Base-by-base conservation (phyloP, 2,888 invertebrate species). In the Microplitis deprimator region DNA sequence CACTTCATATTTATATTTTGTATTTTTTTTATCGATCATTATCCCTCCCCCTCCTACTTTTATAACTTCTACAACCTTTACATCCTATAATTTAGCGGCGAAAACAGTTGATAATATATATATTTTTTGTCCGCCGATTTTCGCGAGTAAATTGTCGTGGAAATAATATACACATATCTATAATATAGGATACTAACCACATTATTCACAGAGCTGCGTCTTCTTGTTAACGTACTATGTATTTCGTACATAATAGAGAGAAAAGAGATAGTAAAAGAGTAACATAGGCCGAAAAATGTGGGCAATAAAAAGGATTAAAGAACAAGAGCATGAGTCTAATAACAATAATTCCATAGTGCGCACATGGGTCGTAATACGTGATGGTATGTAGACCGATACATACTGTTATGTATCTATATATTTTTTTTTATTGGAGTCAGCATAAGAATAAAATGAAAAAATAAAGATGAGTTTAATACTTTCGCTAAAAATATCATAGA, bases 301-400 rank as follows among this genome's bases (percentile, higher is more conserved):
- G 68, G 16, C 16, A 16, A 1, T 17, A 16, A 68, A 16, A 68
- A 68, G 39, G 20, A 65, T 29, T 29, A 17, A 38, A 61, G 20
- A 62, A 40, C 50, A 39, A 75, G 75, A 77, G 72, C 77, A 76
- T 70, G 68, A 29, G 73, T 71, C 71, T 77, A 80, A 81, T 81
- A 79, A 81, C 77, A 79, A 81, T 80, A 79, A 80, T 80, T 81
- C 62, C 76, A 77, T 70, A 78, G 75, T 69, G 76, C 73, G 76
- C 68, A 73, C 76, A 77, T 70, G 77, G 75, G 72, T 77, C 73
- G 76, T 68, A 73, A 77, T 75, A 79, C 81, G 81, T 81, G 79
- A 80, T 61, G 80, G 80, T 72, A 79, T 78, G 81, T 79, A 71
- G 79, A 80, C 78, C 78, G 72, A 76, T 78, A 77, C 73, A 73